Evolutionary conservation across 2,888 invertebrate genomes (phyloP).

Genomic region (Xanthostigma xanthostigma): DNA sequence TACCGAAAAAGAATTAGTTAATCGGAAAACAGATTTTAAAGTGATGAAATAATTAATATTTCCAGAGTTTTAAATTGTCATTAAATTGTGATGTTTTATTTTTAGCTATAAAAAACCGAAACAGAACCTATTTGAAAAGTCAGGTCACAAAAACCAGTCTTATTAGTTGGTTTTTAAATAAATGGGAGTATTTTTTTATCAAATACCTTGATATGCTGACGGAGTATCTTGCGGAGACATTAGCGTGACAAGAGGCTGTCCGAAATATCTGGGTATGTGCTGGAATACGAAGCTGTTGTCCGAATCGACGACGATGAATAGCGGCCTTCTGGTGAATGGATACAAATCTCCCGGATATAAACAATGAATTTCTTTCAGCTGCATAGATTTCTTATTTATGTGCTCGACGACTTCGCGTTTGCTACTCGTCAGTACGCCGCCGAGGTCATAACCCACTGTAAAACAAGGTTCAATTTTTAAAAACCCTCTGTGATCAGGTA

Average conservation of each 20-base stretch:
- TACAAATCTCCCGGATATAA: slow-evolving; percentile 88
- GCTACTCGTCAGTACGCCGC: slow-evolving; percentile 80
- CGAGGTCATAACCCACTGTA: slow-evolving; percentile 76
- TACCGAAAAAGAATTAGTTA: too few relatives aligned
- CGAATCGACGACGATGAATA: slow-evolving; percentile 89
- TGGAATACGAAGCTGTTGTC: slow-evolving; percentile 89
- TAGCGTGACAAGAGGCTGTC: slow-evolving; percentile 81
- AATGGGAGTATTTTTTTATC: too few relatives aligned
- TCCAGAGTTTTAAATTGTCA: too few relatives aligned
- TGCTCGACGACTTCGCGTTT: slow-evolving; percentile 49
- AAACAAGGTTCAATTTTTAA: slow-evolving; percentile 11
- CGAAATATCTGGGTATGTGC: slow-evolving; percentile 79
- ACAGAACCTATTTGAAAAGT: too few relatives aligned
- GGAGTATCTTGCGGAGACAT: slow-evolving; percentile 90
- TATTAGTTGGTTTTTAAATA: too few relatives aligned
- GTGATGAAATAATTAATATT: slow-evolving; percentile 2
- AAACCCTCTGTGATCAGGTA: too few relatives aligned
- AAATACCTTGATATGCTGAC: slow-evolving; percentile 61
- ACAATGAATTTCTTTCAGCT: slow-evolving; percentile 56
- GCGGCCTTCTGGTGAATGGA: slow-evolving; percentile 81
- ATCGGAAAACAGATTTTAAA: neutral
- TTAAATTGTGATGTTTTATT: too few relatives aligned
- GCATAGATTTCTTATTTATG: slow-evolving; percentile 26
- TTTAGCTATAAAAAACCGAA: too few relatives aligned
- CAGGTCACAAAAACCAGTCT: too few relatives aligned